A percentile compares a stretch with the other conserved stretches of the same genome.
Evolutionary conservation across 2,797 vertebrate genomes (phyloP).

Genomic region (Neoniphon sammara): DNA sequence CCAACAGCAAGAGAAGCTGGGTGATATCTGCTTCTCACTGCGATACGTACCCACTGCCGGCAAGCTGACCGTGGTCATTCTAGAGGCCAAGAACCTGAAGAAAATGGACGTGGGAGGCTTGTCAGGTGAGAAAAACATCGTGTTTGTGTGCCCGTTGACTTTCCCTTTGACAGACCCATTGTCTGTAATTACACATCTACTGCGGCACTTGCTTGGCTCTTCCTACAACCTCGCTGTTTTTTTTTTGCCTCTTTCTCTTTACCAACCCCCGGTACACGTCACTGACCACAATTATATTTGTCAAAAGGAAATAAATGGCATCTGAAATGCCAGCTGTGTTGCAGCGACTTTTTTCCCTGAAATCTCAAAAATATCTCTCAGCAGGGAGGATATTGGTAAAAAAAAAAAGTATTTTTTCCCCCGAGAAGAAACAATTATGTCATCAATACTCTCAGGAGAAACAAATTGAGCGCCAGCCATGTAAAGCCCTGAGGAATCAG

Average conservation of each 20-base stretch:
- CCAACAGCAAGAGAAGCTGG: slow-evolving; percentile 97
- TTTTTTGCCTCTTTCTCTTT: not conserved
- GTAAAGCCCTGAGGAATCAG: slow-evolving; percentile 7
- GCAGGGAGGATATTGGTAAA: not conserved
- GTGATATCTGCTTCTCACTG: slow-evolving; percentile 99
- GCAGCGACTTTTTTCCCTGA: not conserved
- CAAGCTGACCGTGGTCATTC: slow-evolving; percentile 96
- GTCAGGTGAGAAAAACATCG: slow-evolving; percentile 87
- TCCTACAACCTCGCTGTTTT: slow-evolving; percentile 16
- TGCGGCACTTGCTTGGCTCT: slow-evolving; percentile 42
- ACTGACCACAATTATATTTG: slow-evolving; percentile 8
- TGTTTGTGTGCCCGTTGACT: slow-evolving; percentile 29
- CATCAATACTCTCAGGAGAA: not conserved
- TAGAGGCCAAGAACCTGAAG: slow-evolving; percentile 99
- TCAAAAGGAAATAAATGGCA: not conserved
- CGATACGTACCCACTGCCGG: slow-evolving; percentile 98
- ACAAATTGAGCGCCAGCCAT: slow-evolving; percentile 2
- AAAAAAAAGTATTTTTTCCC: not conserved
- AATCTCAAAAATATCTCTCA: not conserved
- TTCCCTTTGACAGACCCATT: slow-evolving; percentile 54
- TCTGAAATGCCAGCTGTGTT: not conserved
- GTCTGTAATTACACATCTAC: slow-evolving; percentile 63
- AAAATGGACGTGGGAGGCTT: slow-evolving; percentile 99
- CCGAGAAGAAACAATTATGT: not conserved
- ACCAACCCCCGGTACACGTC: slow-evolving; percentile 29